These are phyloP conservation scores for Micromys minutus DNA, from an alignment of 2,113 vertebrate genomes.

Conservation along the genomic window DNA sequence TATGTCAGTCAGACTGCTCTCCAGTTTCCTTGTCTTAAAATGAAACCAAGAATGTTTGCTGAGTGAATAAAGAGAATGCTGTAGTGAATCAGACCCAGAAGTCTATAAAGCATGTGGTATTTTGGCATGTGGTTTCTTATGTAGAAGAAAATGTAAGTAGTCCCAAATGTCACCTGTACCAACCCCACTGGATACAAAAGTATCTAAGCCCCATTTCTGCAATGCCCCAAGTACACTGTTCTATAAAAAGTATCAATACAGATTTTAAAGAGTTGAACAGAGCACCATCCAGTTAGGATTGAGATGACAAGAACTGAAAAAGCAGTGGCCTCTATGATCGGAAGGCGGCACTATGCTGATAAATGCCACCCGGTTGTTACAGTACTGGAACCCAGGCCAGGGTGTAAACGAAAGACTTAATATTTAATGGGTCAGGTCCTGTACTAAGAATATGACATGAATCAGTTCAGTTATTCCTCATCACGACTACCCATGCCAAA, in stretches of 20 bases:
- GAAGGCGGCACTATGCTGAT: conserved; percentile 51
- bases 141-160: conserved; percentile 13
- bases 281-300: conserved; percentile 77
- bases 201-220: conserved; percentile 54
- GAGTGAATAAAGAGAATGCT: conserved; percentile 81
- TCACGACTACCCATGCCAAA: neutral
- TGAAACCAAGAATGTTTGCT: conserved; percentile 74
- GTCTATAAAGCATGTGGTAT: conserved; percentile 15
- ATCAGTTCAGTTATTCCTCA: neutral
- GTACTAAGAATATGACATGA: neutral
- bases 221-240: conserved; percentile 75
- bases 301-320: conserved; percentile 31
- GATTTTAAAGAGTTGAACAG: conserved; percentile 77
- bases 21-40: conserved; percentile 65
- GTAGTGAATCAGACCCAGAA: conserved; percentile 61
- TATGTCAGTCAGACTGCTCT: conserved; percentile 79
- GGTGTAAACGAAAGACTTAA: conserved; percentile 41
- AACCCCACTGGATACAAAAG: conserved; percentile 35
- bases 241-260: conserved; percentile 70
- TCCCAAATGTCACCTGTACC: conserved; percentile 22
- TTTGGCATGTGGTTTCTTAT: conserved; percentile 77
- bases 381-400: neutral
- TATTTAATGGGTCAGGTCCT: neutral
- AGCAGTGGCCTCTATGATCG: conserved; percentile 20
- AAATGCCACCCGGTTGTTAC: conserved; percentile 30